Percentiles rank a stretch among this genome's conserved stretches.
Evolutionary conservation across 2,113 vertebrate genomes (phyloP).

Genomic region (Mustela nigripes): DNA sequence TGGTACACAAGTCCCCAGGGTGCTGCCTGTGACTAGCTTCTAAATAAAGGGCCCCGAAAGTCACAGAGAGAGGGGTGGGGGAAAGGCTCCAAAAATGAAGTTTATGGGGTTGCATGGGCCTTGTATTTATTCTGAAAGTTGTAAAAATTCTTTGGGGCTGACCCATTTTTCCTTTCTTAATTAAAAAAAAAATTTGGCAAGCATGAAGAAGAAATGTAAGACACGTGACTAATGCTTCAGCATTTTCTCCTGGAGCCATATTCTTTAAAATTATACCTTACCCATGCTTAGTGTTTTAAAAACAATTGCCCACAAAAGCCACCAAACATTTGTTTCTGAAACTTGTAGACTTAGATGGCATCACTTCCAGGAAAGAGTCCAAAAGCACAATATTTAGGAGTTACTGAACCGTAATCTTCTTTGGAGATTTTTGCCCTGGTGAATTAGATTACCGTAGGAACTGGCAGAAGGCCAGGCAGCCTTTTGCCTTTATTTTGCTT

Average conservation of each 20-base stretch:
- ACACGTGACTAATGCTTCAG: slow-evolving; percentile 65
- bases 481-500: slow-evolving; percentile 52
- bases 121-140: slow-evolving; percentile 76
- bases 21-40: slow-evolving; percentile 20
- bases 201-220: slow-evolving; percentile 71
- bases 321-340: slow-evolving; percentile 64
- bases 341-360: slow-evolving; percentile 56
- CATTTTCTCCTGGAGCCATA: slow-evolving; percentile 68
- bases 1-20: neutral
- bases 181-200: slow-evolving; percentile 77
- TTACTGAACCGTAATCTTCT: slow-evolving; percentile 60
- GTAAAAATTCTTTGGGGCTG: slow-evolving; percentile 80
- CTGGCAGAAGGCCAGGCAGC: slow-evolving; percentile 43
- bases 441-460: slow-evolving; percentile 45
- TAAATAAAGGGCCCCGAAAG: slow-evolving; percentile 74
- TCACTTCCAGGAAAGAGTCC: slow-evolving; percentile 61
- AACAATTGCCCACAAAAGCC: slow-evolving; percentile 77
- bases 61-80: neutral
- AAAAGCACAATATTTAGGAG: slow-evolving; percentile 49
- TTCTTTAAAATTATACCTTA: slow-evolving; percentile 76
- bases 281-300: slow-evolving; percentile 64
- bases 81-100: slow-evolving; percentile 59
- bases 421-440: slow-evolving; percentile 39
- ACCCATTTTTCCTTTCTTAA: slow-evolving; percentile 78
- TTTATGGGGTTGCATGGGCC: slow-evolving; percentile 48